Base-by-base conservation (phyloP, 1,140 invertebrate genomes). In the Diorhabda elongata region DNA sequence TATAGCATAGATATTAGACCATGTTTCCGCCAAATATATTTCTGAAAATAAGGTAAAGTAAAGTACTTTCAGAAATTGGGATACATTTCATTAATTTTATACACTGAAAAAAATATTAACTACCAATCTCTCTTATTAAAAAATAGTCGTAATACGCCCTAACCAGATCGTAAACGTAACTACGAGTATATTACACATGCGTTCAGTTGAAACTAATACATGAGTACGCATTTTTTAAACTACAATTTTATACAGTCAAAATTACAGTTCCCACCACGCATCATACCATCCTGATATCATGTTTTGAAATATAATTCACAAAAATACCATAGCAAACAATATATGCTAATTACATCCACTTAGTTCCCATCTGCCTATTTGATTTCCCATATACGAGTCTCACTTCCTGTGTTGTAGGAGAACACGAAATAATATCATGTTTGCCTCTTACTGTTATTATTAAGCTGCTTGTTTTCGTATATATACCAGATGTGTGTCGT, bases 331-430 rank as follows among this genome's bases (percentile, higher is more conserved):
- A 52, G 47, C 47, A 52, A 52, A 52, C 47, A 52, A 52, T 52
- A 52, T 52, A 52, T 52, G 47, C n/a, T 52, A 52, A 52, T 52
- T 52, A 52, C 47, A 52, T 52, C 47, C 47, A 52, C 61, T n/a
- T 44, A 62, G 42, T 62, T n/a, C 61, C 61, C 61, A 62, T 62
- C 61, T 62, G 61, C 44, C 61, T 62, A 44, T 62, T 62, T 44
- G 61, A 62, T 62, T 62, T 44, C 61, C 61, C 61, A 47, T 11
- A 62, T 62, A 44, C 8, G 44, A 42, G 44, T 43, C 61, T 43
- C 61, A 62, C 61, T 62, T 62, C 61, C 61, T 62, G 61, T 62
- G 61, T 62, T 44, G 61, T 62, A 44, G 61, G 61, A 62, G 61
- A 62, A 43, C 61, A 44, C 2, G 44, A 44, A 62, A 62, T 62